These are phyloP conservation scores for Atta colombica DNA, from an alignment of 1,140 invertebrate genomes.

Conservation along the genomic window DNA sequence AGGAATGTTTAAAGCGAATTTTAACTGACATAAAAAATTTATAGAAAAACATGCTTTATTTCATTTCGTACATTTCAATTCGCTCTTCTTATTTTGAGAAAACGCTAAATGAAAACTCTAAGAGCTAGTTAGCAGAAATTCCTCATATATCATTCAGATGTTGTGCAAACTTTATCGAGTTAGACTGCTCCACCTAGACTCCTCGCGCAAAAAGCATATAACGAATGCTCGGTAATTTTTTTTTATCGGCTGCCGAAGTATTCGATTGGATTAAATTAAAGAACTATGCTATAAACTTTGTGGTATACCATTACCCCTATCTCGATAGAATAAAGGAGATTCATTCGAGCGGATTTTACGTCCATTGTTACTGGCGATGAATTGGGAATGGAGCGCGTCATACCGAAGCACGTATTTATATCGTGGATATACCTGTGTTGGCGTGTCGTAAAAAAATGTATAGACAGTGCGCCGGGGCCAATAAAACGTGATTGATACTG, in stretches of 20 bases:
- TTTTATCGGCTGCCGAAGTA: neutral
- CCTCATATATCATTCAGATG: neutral
- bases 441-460: slow-evolving; percentile 47
- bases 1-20: neutral
- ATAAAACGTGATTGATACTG: slow-evolving; percentile 58
- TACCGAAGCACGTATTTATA: slow-evolving; percentile 31
- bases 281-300: neutral
- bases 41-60: neutral
- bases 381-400: slow-evolving; percentile 44
- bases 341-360: slow-evolving; percentile 36
- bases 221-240: neutral
- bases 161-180: neutral
- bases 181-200: neutral
- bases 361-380: slow-evolving; percentile 40
- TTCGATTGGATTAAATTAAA: slow-evolving; percentile 1
- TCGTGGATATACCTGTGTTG: slow-evolving; percentile 35
- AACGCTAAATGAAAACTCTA: neutral
- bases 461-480: slow-evolving; percentile 36
- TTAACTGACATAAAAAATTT: neutral
- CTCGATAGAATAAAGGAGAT: slow-evolving; percentile 27
- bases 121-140: neutral
- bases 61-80: neutral
- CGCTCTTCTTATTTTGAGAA: neutral
- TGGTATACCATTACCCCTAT: neutral
- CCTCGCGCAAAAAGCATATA: neutral